phyloP scores from a whole-genome alignment of 2,888 invertebrate genomes.

The Zhengitettix transpicula region DNA sequence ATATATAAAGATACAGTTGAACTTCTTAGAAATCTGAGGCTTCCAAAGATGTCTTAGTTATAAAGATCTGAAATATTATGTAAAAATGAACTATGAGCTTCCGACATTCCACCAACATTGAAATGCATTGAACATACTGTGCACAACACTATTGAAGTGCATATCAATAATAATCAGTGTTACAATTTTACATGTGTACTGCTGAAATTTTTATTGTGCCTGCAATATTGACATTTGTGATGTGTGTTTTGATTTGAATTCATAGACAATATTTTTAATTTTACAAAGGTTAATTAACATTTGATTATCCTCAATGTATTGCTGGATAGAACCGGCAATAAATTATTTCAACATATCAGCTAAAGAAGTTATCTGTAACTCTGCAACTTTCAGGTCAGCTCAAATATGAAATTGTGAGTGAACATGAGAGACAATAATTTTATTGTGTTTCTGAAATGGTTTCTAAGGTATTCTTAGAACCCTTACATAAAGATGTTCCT shows the following conservation, averaged over 20 bases:
- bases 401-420: too few species aligned
- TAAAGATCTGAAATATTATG: not conserved
- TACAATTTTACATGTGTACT: constrained; percentile 1
- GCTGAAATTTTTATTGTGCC: constrained; percentile 6
- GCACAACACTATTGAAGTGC: not conserved
- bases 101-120: constrained; percentile 1
- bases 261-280: not conserved
- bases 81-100: not conserved
- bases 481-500: too few species aligned
- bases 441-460: too few species aligned
- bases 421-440: too few species aligned
- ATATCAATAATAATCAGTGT: not conserved
- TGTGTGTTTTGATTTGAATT: not conserved
- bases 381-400: not conserved
- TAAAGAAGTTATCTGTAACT: not conserved
- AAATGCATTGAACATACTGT: not conserved
- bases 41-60: not conserved
- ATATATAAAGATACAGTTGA: too few species aligned
- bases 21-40: not conserved
- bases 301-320: not conserved
- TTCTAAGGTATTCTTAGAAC: too few species aligned
- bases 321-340: not conserved
- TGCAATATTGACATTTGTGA: not conserved
- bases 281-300: not conserved
- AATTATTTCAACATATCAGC: not conserved